A percentile compares a stretch with the other conserved stretches of the same genome.
Evolutionary conservation across 2,797 vertebrate species (phyloP).

Genomic region (Syngnathus acus): DNA sequence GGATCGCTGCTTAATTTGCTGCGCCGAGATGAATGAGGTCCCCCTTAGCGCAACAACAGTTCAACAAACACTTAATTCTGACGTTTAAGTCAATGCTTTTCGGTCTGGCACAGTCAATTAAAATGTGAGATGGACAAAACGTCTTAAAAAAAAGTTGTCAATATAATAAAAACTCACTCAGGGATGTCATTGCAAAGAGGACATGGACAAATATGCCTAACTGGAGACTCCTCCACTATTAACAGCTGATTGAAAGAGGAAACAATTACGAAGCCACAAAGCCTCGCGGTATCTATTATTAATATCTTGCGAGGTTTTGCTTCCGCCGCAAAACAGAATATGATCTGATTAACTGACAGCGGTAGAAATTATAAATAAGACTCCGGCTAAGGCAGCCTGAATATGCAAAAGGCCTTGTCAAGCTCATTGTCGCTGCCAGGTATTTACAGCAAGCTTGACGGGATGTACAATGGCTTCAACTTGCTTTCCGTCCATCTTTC

Average conservation of each 20-base stretch:
- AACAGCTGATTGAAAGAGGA: background rate
- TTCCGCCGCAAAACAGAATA: background rate
- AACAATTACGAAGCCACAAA: background rate
- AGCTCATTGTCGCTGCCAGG: conserved; percentile 31
- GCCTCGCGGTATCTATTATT: background rate
- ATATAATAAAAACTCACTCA: background rate
- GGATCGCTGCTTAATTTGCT: conserved; percentile 55
- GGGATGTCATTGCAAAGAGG: background rate
- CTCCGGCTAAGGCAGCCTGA: conserved; percentile 2
- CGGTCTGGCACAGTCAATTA: background rate
- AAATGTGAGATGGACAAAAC: background rate
- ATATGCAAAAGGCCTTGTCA: conserved; percentile 38
- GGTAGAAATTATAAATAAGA: background rate
- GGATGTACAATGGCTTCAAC: conserved; percentile 14
- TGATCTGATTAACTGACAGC: background rate
- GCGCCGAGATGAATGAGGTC: conserved; percentile 37
- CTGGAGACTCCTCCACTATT: background rate
- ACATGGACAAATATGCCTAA: background rate
- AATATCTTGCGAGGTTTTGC: background rate
- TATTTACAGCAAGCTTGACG: conserved; percentile 18
- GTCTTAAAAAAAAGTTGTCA: background rate
- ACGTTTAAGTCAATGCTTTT: conserved; percentile 6
- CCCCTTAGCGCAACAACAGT: conserved; percentile 13
- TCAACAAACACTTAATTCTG: conserved; percentile 7
- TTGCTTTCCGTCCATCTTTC: conserved; percentile 15